Evolutionary conservation across 2,113 vertebrate species (phyloP), one percentile per base, ranked within the genome.

Genomic region (Vimba vimba): DNA sequence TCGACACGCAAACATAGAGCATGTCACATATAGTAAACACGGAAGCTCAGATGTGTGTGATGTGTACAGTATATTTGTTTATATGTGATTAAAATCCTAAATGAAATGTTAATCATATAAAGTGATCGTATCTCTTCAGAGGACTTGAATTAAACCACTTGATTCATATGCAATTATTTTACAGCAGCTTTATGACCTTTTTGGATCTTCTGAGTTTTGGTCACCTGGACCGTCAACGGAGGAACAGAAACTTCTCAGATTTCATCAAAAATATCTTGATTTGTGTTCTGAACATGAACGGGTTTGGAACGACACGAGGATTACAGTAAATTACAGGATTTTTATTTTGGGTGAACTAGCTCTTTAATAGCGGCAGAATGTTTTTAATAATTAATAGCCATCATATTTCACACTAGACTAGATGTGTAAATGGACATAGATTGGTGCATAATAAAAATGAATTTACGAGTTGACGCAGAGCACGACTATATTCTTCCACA

Each of bases 401-500:
- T 39, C 19, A 50, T 23, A 57, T 55, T 23, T 33, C 27, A 57
- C 75, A 23, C 0, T 39, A 85, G 10, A 83, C 47, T 62, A 57
- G 19, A 57, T 23, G 55, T 57, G 55, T 2, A 23, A 23, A 57
- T 23, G 19, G n/a, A 39, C 30, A 79, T 60, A 4, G 17, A 45
- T 57, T 8, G 19, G 7, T 60, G 45, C 19, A 36, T 75, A 68
- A 57, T 82, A 13, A 0, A 71, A 0, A 52, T 0, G 21, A 19
- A 97, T 96, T 97, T 95, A 99, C 98, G 98, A 99, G 92, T 98
- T 99, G 88, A 99, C 96, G 86, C 97, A 99, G 81, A 99, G 92
- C 12, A 99, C 98, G 2, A 99, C 96, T 0, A 99, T 98, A 91
- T 99, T 99, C 91, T 99, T 99, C 98, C 98, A 99, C 91, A 99